Conservation (phyloP, 2,113 vertebrate genomes). For the Cyprinus carpio region DNA sequence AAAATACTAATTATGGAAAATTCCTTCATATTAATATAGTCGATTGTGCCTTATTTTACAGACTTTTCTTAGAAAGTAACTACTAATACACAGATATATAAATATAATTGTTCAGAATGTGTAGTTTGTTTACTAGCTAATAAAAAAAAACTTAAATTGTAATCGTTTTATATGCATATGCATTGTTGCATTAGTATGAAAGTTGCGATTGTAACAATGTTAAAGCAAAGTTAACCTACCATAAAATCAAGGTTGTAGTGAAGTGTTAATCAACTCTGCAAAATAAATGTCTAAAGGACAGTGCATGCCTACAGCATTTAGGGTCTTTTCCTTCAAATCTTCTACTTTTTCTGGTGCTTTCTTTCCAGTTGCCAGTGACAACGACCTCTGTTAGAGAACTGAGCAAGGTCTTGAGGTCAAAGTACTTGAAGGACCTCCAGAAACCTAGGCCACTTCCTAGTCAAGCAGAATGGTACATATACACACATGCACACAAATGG, state of each 20-base stretch:
- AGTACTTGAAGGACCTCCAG: slow-evolving; percentile 73
- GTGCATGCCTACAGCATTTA: not conserved
- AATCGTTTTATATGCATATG: too few species aligned
- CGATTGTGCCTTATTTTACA: too few species aligned
- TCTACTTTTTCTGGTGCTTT: not conserved
- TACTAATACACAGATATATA: too few species aligned
- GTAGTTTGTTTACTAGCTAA: too few species aligned
- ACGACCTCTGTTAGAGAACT: slow-evolving; percentile 84
- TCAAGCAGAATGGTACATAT: slow-evolving; percentile 80
- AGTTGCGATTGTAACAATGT: not conserved
- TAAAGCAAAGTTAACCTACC: not conserved
- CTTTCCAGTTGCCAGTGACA: slow-evolving; percentile 67
- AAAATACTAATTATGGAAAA: too few species aligned
- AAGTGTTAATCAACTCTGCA: too few species aligned
- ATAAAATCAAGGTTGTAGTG: not conserved
- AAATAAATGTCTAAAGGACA: not conserved
- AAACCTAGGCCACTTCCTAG: slow-evolving; percentile 70
- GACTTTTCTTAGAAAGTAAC: too few species aligned
- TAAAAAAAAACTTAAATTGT: too few species aligned
- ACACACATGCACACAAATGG: slow-evolving; percentile 22
- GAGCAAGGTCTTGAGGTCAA: slow-evolving; percentile 78
- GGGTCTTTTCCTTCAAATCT: not conserved
- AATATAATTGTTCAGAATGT: too few species aligned
- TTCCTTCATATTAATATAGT: too few species aligned
- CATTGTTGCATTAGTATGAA: not conserved